Percentiles rank a stretch among this genome's conserved stretches.
Conservation (phyloP, 2,797 vertebrate genomes). For the Acanthurus leucopareius region DNA sequence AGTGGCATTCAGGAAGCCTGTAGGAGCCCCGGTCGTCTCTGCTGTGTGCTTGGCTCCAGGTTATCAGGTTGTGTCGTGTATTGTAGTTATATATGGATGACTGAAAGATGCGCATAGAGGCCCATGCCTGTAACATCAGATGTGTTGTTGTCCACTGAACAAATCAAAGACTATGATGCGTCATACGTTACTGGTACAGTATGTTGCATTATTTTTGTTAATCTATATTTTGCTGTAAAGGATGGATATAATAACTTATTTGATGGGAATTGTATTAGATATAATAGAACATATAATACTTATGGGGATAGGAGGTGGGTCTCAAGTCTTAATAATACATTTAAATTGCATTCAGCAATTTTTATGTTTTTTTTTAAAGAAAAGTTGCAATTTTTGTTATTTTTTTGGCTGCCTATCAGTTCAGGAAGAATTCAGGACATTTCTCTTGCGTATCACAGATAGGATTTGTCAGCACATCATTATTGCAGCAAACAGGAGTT, state of each 20-base stretch:
- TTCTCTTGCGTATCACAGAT: constrained; percentile 76
- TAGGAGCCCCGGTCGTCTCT: constrained; percentile 19
- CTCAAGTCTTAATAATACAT: constrained; percentile 88
- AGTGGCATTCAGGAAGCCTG: constrained; percentile 82
- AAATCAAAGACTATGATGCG: constrained; percentile 69
- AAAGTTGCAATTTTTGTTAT: constrained; percentile 67
- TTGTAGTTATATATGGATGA: constrained; percentile 72
- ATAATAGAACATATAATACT: constrained; percentile 76
- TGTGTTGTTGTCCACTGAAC: constrained; percentile 72
- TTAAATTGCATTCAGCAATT: constrained; percentile 83
- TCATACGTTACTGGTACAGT: constrained; percentile 70
- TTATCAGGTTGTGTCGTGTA: constrained; percentile 43
- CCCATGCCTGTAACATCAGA: constrained; percentile 66
- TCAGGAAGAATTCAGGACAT: constrained; percentile 83
- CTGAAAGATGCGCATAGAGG: constrained; percentile 82
- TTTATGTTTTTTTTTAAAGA: constrained; percentile 61
- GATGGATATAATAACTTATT: constrained; percentile 82
- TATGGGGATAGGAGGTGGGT: constrained; percentile 77
- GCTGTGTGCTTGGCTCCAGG: constrained; percentile 45
- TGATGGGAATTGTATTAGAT: constrained; percentile 80
- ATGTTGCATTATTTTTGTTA: constrained; percentile 80
- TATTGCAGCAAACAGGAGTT: constrained; percentile 90
- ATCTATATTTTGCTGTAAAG: constrained; percentile 82
- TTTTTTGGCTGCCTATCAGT: constrained; percentile 79
- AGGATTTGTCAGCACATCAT: constrained; percentile 83